These are phyloP conservation scores for Setipinna tenuifilis DNA, from an alignment of 2,797 vertebrate species.

Conservation along the genomic window DNA sequence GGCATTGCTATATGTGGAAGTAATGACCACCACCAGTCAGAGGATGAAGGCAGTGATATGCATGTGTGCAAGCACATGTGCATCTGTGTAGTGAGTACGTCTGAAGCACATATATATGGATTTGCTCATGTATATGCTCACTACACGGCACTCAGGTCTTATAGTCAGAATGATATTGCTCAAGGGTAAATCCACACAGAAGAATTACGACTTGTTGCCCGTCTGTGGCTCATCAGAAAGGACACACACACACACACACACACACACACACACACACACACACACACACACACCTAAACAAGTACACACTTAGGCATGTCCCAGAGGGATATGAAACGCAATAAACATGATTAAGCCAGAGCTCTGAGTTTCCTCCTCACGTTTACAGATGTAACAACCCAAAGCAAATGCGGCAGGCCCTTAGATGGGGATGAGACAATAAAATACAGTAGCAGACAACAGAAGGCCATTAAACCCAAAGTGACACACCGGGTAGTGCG, in stretches of 20 bases:
- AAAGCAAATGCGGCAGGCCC: constrained; percentile 61
- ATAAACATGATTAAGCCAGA: constrained; percentile 68
- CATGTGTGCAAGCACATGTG: not conserved
- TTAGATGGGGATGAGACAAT: constrained; percentile 65
- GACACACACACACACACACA: constrained; percentile 58
- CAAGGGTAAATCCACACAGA: constrained; percentile 72
- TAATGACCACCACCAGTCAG: not conserved
- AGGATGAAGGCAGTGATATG: too few relatives aligned
- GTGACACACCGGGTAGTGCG: constrained; percentile 71
- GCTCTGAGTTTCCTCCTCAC: constrained; percentile 45
- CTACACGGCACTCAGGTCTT: constrained; percentile 55
- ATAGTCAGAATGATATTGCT: constrained; percentile 68
- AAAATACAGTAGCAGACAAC: constrained; percentile 53
- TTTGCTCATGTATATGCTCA: constrained; percentile 49
- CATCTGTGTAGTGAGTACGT: not conserved
- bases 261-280: constrained; percentile 34
- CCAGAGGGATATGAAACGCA: constrained; percentile 59
- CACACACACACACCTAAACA: constrained; percentile 42
- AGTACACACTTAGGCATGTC: constrained; percentile 53
- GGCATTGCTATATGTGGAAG: not conserved
- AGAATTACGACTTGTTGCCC: constrained; percentile 74
- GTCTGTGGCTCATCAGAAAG: constrained; percentile 68
- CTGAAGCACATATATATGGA: constrained; percentile 35
- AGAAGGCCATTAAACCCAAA: constrained; percentile 77
- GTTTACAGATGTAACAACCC: constrained; percentile 30